Evolutionary conservation across 2,797 vertebrate genomes (phyloP), one percentile per base, ranked within the genome.

Genomic region (Masticophis lateralis): DNA sequence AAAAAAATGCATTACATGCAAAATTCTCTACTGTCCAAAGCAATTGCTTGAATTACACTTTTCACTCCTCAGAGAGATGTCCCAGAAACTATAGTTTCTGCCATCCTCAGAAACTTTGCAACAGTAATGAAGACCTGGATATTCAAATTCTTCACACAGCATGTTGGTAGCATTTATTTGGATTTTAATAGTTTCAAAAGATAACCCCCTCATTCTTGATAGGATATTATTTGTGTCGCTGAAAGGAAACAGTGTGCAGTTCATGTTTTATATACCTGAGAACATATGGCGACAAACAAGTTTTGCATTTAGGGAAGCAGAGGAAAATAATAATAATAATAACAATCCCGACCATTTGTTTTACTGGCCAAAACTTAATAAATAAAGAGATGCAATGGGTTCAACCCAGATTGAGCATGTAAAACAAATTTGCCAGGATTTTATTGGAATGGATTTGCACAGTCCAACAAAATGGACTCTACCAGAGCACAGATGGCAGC

Each of bases 81-180:
- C 60, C 90, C 88, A 92, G 91, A 92, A 92, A 94, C 92, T 91
- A 94, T 22, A 66, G 47, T 89, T 6, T 18, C 2, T 94, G 51
- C 10, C 51, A 28, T 93, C 32, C 27, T 12, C 5, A 32, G 66
- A 74, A 10, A n/a, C 12, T 10, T 91, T 51, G 8, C 18, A 56
- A 47, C 20, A 1, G 11, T 53, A 47, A 92, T 43, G 79, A 93
- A 69, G 59, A 91, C 2, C 32, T 63, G 90, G 83, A 28, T 18
- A 57, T 25, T 86, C 60, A 22, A 92, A 53, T 91, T 22, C 27
- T 74, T 91, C 25, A 88, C 12, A 92, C 32, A 25, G 1, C 10
- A 66, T 12, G 9, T 55, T 61, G 56, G 0, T 22, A 69, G 32
- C 88, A 37, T 47, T 92, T 83, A 37, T 8, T 91, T 94, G 90